Conservation (phyloP, 2,888 invertebrate genomes). For the Gryllus longicercus region DNA sequence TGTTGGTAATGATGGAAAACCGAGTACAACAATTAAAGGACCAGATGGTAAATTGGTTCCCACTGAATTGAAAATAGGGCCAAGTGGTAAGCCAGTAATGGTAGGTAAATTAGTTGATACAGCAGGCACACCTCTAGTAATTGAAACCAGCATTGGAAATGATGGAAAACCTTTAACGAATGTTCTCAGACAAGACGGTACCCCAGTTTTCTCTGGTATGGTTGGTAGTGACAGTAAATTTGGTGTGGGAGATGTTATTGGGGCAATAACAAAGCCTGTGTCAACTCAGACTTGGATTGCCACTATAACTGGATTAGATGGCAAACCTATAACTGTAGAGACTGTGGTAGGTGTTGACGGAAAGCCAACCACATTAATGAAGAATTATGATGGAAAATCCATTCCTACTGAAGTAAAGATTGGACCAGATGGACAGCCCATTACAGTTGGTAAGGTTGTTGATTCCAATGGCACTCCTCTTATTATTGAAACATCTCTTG, state of each 20-base stretch:
- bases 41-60: slow-evolving; percentile 39
- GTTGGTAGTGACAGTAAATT: background rate
- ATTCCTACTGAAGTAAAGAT: slow-evolving; percentile 41
- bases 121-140: background rate
- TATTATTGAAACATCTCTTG: slow-evolving; percentile 37
- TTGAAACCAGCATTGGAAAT: slow-evolving; percentile 1
- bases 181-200: background rate
- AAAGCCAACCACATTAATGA: slow-evolving; percentile 42
- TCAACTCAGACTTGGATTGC: slow-evolving; percentile 17
- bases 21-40: background rate
- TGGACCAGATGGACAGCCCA: slow-evolving; percentile 42
- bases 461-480: slow-evolving; percentile 3
- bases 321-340: background rate
- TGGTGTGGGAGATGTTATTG: background rate
- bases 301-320: slow-evolving; percentile 39
- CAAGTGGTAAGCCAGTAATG: background rate
- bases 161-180: background rate
- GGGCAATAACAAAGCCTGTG: background rate
- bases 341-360: slow-evolving; percentile 40
- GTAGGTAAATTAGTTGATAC: background rate
- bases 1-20: slow-evolving; percentile 18
- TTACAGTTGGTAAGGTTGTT: background rate
- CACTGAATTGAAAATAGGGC: background rate
- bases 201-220: background rate
- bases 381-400: slow-evolving; percentile 37